These are phyloP conservation scores for Beris chalybata DNA, from an alignment of 2,888 invertebrate species.

Conservation along the genomic window DNA sequence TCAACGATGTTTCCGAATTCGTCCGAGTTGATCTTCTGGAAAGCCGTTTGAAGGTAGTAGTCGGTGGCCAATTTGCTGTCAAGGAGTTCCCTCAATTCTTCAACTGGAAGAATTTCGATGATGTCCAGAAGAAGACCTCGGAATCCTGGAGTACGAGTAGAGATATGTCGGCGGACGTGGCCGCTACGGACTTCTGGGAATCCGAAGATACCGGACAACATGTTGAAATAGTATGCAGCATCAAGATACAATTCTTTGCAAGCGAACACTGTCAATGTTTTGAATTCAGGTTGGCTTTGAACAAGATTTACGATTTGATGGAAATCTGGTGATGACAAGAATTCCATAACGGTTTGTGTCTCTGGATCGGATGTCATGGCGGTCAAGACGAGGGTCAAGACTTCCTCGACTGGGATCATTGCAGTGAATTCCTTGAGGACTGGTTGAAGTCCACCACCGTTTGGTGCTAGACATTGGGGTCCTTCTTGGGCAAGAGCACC, in stretches of 20 bases:
- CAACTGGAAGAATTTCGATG: slow-evolving; percentile 29
- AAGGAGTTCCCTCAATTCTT: slow-evolving; percentile 25
- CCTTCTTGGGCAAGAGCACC: slow-evolving; percentile 23
- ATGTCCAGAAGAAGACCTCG: slow-evolving; percentile 31
- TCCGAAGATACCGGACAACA: slow-evolving; percentile 32
- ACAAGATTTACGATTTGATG: slow-evolving; percentile 22
- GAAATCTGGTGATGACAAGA: slow-evolving; percentile 32
- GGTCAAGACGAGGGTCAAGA: slow-evolving; percentile 22
- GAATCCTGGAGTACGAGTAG: slow-evolving; percentile 24
- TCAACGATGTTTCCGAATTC: slow-evolving; percentile 31
- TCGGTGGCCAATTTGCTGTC: slow-evolving; percentile 30
- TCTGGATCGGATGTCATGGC: slow-evolving; percentile 34
- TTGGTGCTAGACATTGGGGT: slow-evolving; percentile 33
- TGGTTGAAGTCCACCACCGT: slow-evolving; percentile 33
- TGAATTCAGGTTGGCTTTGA: slow-evolving; percentile 23
- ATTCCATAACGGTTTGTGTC: slow-evolving; percentile 35
- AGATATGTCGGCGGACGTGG: neutral
- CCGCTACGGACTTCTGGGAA: slow-evolving; percentile 30
- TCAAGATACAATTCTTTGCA: slow-evolving; percentile 34
- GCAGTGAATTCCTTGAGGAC: slow-evolving; percentile 22
- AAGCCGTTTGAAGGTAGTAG: slow-evolving; percentile 29
- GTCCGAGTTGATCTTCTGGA: slow-evolving; percentile 32
- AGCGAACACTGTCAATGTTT: slow-evolving; percentile 19
- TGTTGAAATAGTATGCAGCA: slow-evolving; percentile 35
- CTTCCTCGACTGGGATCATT: slow-evolving; percentile 25